Conservation (phyloP, 64 coral and sea anemone species). For the Porites australiensis region DNA sequence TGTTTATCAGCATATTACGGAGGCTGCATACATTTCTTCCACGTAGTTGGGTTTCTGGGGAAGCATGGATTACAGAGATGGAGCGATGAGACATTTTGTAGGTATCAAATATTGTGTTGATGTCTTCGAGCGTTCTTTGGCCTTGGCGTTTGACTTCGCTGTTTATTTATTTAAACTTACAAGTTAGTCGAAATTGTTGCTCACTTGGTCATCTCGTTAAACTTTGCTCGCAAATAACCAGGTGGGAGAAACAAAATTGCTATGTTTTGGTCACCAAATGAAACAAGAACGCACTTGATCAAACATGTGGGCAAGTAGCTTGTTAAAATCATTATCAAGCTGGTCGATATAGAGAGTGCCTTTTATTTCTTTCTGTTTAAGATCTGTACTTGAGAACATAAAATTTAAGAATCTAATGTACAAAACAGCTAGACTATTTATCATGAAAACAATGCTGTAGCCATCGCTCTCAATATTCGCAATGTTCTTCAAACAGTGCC, state of each 20-base stretch:
- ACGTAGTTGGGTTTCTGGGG: background rate
- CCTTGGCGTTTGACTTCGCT: background rate
- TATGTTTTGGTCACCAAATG: background rate
- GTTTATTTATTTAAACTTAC: background rate
- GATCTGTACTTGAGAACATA: no score
- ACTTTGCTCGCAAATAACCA: background rate
- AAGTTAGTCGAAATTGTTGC: background rate
- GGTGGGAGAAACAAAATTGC: background rate
- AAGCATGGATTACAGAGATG: slow-evolving; percentile 40
- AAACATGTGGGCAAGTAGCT: no score
- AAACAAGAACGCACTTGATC: background rate
- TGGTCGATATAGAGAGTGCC: no score
- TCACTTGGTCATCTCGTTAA: background rate
- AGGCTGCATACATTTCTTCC: background rate
- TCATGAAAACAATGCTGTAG: no score
- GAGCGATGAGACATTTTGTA: slow-evolving; percentile 10
- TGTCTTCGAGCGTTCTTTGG: background rate
- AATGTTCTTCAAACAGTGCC: no score
- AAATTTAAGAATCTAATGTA: no score
- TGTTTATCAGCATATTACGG: background rate
- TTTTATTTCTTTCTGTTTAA: no score
- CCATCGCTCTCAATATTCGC: no score
- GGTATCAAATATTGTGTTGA: background rate
- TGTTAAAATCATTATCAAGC: no score
- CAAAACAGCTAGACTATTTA: no score